Conservation (phyloP, 1,140 invertebrate genomes). For the Brachystomella parvula region DNA sequence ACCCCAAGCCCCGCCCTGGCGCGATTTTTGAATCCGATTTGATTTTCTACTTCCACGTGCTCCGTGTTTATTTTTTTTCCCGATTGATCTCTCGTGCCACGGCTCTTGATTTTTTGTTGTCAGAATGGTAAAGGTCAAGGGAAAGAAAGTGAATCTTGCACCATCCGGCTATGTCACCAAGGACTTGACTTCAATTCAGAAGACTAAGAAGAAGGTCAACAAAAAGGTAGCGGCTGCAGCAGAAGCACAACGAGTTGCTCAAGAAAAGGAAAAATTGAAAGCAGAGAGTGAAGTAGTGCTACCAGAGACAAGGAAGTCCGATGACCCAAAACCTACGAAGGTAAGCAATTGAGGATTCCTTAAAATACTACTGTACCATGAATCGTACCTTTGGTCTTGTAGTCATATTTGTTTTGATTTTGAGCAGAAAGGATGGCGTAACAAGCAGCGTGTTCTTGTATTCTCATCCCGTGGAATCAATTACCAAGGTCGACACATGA, state of each 20-base stretch:
- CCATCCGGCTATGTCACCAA: slow-evolving; percentile 34
- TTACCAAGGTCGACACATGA: slow-evolving; percentile 82
- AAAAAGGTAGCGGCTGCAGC: neutral
- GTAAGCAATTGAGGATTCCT: slow-evolving; percentile 7
- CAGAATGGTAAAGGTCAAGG: slow-evolving; percentile 6
- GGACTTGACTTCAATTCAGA: slow-evolving; percentile 19
- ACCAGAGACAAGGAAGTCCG: slow-evolving; percentile 24
- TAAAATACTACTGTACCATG: neutral
- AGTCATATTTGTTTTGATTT: neutral
- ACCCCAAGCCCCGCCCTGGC: neutral
- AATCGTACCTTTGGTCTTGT: neutral
- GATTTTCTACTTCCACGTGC: neutral
- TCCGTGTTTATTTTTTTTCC: neutral
- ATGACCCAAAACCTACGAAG: slow-evolving; percentile 23
- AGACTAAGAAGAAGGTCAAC: slow-evolving; percentile 18
- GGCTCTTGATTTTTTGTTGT: no score
- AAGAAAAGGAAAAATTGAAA: slow-evolving; percentile 13
- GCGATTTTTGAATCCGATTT: neutral
- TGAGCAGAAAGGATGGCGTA: slow-evolving; percentile 63
- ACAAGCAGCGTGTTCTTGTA: slow-evolving; percentile 83
- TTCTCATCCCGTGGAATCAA: slow-evolving; percentile 87
- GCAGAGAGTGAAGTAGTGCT: slow-evolving; percentile 19
- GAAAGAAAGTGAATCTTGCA: slow-evolving; percentile 16
- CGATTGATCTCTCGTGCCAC: no score
- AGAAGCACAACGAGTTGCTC: neutral